Percentiles rank a stretch among this genome's conserved stretches.
These are phyloP conservation scores for Chironomus striatipennis DNA, from an alignment of 1,140 invertebrate species.

Conservation along the genomic window DNA sequence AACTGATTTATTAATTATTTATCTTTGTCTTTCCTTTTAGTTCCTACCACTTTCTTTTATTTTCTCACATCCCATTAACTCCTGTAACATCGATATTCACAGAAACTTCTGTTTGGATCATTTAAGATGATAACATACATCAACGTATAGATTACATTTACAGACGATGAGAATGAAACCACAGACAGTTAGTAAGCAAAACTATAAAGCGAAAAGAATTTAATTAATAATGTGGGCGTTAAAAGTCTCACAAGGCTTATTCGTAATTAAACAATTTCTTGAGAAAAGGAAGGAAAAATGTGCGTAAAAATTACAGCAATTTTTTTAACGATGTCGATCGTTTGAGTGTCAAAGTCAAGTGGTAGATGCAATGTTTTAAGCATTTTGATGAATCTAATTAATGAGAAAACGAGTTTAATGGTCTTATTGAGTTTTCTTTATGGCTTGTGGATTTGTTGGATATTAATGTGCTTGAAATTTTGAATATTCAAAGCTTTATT, in stretches of 20 bases:
- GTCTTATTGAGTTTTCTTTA: too few species aligned
- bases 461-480: too few species aligned
- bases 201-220: not conserved
- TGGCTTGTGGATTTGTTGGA: too few species aligned
- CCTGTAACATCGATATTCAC: not conserved
- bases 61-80: not conserved
- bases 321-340: not conserved
- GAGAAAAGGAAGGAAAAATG: not conserved
- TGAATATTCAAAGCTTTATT: too few species aligned
- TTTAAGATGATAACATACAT: not conserved
- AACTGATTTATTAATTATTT: conserved; percentile 12
- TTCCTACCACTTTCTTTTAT: not conserved
- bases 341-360: not conserved
- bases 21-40: not conserved
- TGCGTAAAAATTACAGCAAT: not conserved
- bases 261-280: conserved; percentile 3
- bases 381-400: conserved; percentile 6
- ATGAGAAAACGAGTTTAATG: not conserved
- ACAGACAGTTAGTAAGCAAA: too few species aligned
- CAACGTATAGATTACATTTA: too few species aligned
- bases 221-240: not conserved
- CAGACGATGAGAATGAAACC: too few species aligned
- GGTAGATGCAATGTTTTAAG: not conserved
- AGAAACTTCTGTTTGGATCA: not conserved
- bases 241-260: not conserved